These are phyloP conservation scores for Cotesia chilonis DNA, from an alignment of 1,140 invertebrate species.

Conservation along the genomic window DNA sequence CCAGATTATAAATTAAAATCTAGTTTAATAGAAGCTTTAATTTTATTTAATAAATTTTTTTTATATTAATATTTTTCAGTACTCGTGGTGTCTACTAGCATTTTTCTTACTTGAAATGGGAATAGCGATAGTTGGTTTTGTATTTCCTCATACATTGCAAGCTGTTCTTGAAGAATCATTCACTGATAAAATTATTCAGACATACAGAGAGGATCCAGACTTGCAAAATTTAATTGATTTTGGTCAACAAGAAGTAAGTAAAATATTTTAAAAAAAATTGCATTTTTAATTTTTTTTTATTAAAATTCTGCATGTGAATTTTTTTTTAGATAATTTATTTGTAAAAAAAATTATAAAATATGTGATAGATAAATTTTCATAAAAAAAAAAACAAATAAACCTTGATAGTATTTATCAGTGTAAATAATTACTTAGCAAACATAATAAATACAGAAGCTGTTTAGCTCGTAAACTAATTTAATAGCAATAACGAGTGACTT, in stretches of 20 bases:
- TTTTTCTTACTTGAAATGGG: slow-evolving; percentile 92
- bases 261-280: background rate
- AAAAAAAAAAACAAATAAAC: background rate
- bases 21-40: too few species aligned
- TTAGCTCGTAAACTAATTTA: too few species aligned
- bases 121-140: slow-evolving; percentile 88
- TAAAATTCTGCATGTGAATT: background rate
- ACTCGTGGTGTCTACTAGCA: slow-evolving; percentile 86
- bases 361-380: background rate
- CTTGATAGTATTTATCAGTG: background rate
- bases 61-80: slow-evolving; percentile 71
- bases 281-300: too few species aligned
- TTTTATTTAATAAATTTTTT: background rate
- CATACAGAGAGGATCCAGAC: slow-evolving; percentile 90
- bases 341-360: too few species aligned
- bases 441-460: too few species aligned
- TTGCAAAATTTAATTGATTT: slow-evolving; percentile 93
- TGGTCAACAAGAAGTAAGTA: slow-evolving; percentile 86
- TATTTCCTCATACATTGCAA: slow-evolving; percentile 88
- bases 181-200: slow-evolving; percentile 88
- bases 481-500: too few species aligned
- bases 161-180: slow-evolving; percentile 83
- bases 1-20: too few species aligned
- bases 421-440: slow-evolving; percentile 14
- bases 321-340: too few species aligned